Conservation (phyloP, 53 echinoderm and acorn worm genomes). For the Echinarachnius parma region DNA sequence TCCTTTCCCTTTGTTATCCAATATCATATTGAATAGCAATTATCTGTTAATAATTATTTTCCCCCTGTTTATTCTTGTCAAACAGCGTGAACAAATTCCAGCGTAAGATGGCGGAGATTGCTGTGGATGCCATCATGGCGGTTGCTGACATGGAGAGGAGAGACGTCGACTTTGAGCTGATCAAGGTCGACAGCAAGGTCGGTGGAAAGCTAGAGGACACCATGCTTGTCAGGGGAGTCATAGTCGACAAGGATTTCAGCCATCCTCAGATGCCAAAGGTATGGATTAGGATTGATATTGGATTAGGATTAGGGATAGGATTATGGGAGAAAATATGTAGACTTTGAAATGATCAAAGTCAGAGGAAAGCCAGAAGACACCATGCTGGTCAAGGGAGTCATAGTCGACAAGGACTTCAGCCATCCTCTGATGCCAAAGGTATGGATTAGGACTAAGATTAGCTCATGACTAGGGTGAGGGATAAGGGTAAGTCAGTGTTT, state of each 20-base stretch:
- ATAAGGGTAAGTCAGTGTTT: too few relatives aligned
- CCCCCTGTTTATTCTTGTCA: too few relatives aligned
- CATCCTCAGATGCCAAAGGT: constrained; percentile 99
- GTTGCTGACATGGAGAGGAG: constrained; percentile 92
- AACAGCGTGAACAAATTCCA: constrained; percentile 89
- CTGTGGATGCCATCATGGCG: constrained; percentile 94
- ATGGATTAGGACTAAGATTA: too few relatives aligned
- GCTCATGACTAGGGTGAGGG: too few relatives aligned
- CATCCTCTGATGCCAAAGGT: constrained; percentile 99
- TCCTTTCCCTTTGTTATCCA: too few relatives aligned
- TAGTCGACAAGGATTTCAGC: constrained; percentile 97
- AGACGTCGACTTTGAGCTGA: constrained; percentile 98
- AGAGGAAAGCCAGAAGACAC: constrained; percentile 93
- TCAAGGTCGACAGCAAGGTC: constrained; percentile 99
- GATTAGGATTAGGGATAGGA: too few relatives aligned
- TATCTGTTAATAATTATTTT: too few relatives aligned
- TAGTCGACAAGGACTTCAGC: constrained; percentile 97
- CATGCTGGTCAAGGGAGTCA: constrained; percentile 96
- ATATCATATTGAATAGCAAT: too few relatives aligned
- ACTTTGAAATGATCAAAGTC: constrained; percentile 99
- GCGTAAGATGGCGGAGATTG: constrained; percentile 98
- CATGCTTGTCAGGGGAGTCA: constrained; percentile 96
- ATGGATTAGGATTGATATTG: too few relatives aligned
- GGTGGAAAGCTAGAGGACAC: constrained; percentile 95
- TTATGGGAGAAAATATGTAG: constrained; percentile 84